Base-by-base conservation (phyloP, 2,113 vertebrate genomes). In the Paralichthys olivaceus region DNA sequence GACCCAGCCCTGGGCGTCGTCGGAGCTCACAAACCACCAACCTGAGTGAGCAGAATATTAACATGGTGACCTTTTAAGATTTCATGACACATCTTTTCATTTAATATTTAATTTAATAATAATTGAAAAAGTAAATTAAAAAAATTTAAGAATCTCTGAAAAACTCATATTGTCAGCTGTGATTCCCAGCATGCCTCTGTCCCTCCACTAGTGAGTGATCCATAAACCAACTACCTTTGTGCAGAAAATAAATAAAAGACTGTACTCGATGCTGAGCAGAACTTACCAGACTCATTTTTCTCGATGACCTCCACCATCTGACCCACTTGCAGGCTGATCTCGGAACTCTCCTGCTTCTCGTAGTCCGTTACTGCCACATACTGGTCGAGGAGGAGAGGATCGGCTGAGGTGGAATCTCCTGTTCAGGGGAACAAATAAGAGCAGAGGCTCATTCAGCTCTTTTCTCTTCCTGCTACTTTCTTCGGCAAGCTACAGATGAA, bases 271-370 rank as follows among this genome's bases (percentile, higher is more conserved):
- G 17, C 2, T 25, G 12, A 43, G 19, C 1, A 2, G 4, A 61
- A 70, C 84, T 84, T 91, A 97, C 98, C 98, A 65, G 98, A 98
- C 91, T 99, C 98, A 1, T 99, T 99, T 93, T 99, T 99, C 95
- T 99, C 98, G 58, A 99, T 99, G 93, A 99, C 97, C 80, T 99
- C 98, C 91, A 99, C 98, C 81, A 97, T 93, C 89, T 99, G 98
- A 37, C 98, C 98, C 84, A 96, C 97, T 6, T 93, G 92, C 80
- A 99, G 95, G 91, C 97, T 98, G 95, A 99, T 96, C 93, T 99
- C 98, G 0, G 97, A 97, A 92, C 97, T 98, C 91, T 99, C 97
- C 93, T 98, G 97, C 89, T 99, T 98, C 92, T 98, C 97, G 65
- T 99, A 99, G 90, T 97, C 90, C 0, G 97, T 97, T 67, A 97